phyloP scores from a whole-genome alignment of 2,888 invertebrate species.

The Sphaerophoria rueppellii region DNA sequence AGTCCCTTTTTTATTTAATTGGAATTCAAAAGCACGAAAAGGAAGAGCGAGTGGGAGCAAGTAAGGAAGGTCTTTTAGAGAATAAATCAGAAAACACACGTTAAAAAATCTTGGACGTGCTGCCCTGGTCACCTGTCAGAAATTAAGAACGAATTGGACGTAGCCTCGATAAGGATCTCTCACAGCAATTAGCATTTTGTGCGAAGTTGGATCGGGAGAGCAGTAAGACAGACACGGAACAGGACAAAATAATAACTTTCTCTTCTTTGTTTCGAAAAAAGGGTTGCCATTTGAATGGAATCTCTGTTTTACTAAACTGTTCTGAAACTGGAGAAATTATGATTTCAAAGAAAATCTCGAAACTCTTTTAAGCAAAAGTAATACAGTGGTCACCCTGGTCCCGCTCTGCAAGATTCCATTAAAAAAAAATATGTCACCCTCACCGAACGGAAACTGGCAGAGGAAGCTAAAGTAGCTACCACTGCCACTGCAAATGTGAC shows the following conservation, averaged over 20 bases:
- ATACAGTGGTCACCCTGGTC: conserved; percentile 3
- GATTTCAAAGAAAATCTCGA: neutral
- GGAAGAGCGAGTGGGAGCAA: neutral
- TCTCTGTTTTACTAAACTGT: too few relatives aligned
- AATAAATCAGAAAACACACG: conserved; percentile 63
- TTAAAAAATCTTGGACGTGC: conserved; percentile 49
- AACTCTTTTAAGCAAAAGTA: neutral
- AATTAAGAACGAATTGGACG: conserved; percentile 59
- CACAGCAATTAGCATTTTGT: conserved; percentile 65
- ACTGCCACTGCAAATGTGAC: conserved; percentile 77
- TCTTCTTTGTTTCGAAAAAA: conserved; percentile 51
- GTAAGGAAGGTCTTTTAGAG: neutral
- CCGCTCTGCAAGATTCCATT: neutral
- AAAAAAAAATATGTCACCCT: conserved; percentile 65
- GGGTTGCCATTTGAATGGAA: conserved; percentile 2
- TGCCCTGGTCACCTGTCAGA: conserved; percentile 71
- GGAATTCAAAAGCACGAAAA: neutral
- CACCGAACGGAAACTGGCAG: conserved; percentile 64
- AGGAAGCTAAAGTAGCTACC: conserved; percentile 71
- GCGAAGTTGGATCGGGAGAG: conserved; percentile 21
- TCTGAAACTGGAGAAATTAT: too few relatives aligned
- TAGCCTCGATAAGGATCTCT: conserved; percentile 63
- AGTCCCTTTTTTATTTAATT: conserved; percentile 4
- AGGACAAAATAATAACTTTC: conserved; percentile 67
- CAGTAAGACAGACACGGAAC: conserved; percentile 15